A percentile compares a stretch with the other conserved stretches of the same genome.
Evolutionary conservation across 2,888 invertebrate genomes (phyloP).

Genomic region (Dastarcus helophoroides): DNA sequence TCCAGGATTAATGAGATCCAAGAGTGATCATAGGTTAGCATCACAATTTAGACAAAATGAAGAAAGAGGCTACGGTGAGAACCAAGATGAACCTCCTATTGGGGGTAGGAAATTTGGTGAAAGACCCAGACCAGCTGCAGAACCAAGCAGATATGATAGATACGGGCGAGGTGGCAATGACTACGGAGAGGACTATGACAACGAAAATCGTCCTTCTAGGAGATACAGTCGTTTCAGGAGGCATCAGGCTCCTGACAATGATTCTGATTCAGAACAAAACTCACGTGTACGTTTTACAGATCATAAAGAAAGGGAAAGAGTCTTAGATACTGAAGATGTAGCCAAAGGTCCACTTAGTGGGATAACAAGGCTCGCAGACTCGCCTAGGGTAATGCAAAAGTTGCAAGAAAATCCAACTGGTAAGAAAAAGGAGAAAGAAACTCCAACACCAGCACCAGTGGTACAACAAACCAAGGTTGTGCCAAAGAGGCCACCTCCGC

Average conservation of each 20-base stretch:
- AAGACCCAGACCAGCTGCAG: conserved; percentile 41
- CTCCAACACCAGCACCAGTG: conserved; percentile 40
- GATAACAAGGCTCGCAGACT: conserved; percentile 76
- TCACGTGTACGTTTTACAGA: conserved; percentile 55
- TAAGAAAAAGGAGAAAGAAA: conserved; percentile 68
- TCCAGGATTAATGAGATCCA: conserved; percentile 80
- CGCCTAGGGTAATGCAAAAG: conserved; percentile 79
- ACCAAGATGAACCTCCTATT: conserved; percentile 54
- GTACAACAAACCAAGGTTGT: conserved; percentile 43
- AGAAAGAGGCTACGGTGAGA: conserved; percentile 50
- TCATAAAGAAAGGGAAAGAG: conserved; percentile 55
- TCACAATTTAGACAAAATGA: conserved; percentile 81
- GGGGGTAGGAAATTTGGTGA: conserved; percentile 73
- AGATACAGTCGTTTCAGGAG: conserved; percentile 52
- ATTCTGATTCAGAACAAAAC: conserved; percentile 60
- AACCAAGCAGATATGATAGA: conserved; percentile 28
- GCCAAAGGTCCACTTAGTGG: conserved; percentile 78
- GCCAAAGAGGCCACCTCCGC: conserved; percentile 40
- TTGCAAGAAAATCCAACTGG: conserved; percentile 65
- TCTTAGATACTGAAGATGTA: conserved; percentile 82
- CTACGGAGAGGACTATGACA: conserved; percentile 57
- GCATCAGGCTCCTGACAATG: conserved; percentile 51
- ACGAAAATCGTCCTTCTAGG: conserved; percentile 50
- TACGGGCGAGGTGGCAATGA: conserved; percentile 42
- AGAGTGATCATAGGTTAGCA: conserved; percentile 85